These are phyloP conservation scores for Danio kyathit DNA, from an alignment of 2,797 vertebrate species.

Conservation along the genomic window DNA sequence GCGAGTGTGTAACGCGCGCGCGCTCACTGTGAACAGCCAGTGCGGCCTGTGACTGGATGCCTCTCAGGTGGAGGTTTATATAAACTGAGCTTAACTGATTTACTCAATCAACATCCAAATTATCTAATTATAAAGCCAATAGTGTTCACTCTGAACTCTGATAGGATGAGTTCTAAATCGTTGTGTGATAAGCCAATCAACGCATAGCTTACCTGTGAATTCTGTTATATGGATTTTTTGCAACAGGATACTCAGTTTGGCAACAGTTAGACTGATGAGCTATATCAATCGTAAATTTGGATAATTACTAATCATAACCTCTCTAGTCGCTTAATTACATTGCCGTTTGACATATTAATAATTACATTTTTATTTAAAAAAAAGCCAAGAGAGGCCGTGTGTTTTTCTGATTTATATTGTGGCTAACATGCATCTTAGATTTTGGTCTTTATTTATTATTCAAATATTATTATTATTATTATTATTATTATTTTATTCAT, in stretches of 20 bases:
- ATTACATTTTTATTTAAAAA: neutral
- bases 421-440: neutral
- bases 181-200: neutral
- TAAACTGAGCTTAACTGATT: neutral
- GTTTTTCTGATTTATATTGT: neutral
- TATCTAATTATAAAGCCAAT: neutral
- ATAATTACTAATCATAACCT: neutral
- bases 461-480: too few species aligned
- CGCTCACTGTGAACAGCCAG: neutral
- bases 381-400: neutral
- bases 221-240: neutral
- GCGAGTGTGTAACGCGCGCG: neutral
- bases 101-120: neutral
- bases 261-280: neutral
- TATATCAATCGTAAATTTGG: neutral
- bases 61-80: conserved; percentile 3
- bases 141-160: neutral
- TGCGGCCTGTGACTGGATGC: conserved; percentile 13
- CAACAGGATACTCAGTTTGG: neutral
- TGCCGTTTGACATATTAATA: neutral
- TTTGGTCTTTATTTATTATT: too few species aligned
- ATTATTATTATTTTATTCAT: too few species aligned
- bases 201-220: neutral
- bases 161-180: neutral
- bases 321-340: neutral